Conservation (phyloP, 64 coral and sea anemone species). For the Stichodactyla mertensii region DNA sequence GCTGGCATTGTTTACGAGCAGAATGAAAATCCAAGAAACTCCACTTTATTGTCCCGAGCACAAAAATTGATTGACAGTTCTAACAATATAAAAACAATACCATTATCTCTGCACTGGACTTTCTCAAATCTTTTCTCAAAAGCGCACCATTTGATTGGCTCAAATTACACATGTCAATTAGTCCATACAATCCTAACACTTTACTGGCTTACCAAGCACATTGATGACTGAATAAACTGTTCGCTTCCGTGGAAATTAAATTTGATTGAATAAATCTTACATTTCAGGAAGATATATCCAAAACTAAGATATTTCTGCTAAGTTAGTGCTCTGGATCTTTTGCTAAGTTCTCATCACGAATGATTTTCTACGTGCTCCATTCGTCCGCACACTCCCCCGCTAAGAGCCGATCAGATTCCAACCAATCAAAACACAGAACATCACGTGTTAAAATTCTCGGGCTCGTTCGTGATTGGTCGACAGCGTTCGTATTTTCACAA, state of each 20-base stretch:
- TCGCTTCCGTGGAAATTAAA: neutral
- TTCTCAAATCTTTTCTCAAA: neutral
- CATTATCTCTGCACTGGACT: neutral
- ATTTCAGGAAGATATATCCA: neutral
- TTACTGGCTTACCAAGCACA: neutral
- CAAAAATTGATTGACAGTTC: neutral
- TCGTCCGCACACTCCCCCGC: neutral
- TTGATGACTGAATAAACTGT: neutral
- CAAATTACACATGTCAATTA: constrained; percentile 9
- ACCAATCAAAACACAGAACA: neutral
- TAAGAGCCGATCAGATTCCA: constrained; percentile 4
- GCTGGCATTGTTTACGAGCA: neutral
- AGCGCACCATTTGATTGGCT: neutral
- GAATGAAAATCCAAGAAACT: neutral
- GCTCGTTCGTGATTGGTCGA: constrained; percentile 26
- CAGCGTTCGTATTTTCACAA: constrained; percentile 22
- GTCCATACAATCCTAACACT: neutral
- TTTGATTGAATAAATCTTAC: neutral
- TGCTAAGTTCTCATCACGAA: neutral
- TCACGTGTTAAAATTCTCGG: constrained; percentile 11
- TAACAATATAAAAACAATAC: neutral
- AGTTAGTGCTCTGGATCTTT: neutral
- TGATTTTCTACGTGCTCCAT: constrained; percentile 1
- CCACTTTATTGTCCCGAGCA: neutral
- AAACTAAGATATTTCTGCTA: neutral